These are phyloP conservation scores for Iguana delicatissima DNA, from an alignment of 2,797 vertebrate species.

Conservation along the genomic window DNA sequence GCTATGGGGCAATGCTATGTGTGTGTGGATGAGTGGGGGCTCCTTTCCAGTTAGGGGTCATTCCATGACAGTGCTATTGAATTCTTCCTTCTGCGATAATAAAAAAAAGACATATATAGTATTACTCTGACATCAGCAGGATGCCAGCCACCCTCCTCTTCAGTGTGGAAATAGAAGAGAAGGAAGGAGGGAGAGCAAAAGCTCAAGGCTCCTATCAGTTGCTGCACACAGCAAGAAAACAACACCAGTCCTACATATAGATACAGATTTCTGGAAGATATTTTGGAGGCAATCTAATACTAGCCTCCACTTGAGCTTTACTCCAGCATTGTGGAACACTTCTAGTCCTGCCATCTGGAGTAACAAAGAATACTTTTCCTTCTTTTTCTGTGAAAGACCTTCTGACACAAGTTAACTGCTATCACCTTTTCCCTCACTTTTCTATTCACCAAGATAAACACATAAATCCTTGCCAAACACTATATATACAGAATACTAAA, in stretches of 20 bases:
- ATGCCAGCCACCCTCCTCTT: neutral
- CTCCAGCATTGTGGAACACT: neutral
- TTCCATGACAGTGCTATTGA: too few relatives aligned
- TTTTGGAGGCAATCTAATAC: neutral
- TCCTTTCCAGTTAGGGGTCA: too few relatives aligned
- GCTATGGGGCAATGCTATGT: too few relatives aligned
- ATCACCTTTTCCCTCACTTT: neutral
- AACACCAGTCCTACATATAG: neutral
- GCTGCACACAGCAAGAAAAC: neutral
- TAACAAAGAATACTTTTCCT: neutral
- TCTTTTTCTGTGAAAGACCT: neutral
- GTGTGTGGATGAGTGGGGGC: too few relatives aligned
- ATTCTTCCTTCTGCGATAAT: too few relatives aligned
- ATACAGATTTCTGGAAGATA: neutral
- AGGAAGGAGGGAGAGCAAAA: neutral
- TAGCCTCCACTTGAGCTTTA: too few relatives aligned
- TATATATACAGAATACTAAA: slow-evolving; percentile 9
- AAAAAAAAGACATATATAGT: too few relatives aligned
- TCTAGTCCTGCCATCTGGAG: neutral
- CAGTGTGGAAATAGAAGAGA: neutral
- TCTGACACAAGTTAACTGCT: neutral
- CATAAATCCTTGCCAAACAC: neutral
- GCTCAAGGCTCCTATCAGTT: neutral
- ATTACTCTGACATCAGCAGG: too few relatives aligned
- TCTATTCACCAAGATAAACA: neutral